Evolutionary conservation across 2,113 vertebrate species (phyloP), one percentile per base, ranked within the genome.

Genomic region (Blennius ocellaris): DNA sequence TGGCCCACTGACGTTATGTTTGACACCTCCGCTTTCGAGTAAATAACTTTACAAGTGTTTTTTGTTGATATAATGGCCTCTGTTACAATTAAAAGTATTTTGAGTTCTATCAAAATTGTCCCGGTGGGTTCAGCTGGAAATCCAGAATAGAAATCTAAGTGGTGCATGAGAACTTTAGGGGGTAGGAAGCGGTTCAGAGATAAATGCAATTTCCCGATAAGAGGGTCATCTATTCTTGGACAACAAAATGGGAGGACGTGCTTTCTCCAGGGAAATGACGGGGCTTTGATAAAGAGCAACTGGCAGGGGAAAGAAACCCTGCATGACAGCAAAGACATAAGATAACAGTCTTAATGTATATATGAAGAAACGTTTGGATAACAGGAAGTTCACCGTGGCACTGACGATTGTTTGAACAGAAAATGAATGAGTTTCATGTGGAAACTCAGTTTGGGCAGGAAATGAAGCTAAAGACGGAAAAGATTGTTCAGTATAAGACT

Each of bases 171-270:
- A 87, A 87, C 80, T 12, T 56, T 50, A 49, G 51, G 59, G 15
- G 56, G 15, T n/a, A 48, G 85, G 87, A 89, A 88, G 83, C 71
- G 79, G 78, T 84, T 82, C 44, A 78, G 69, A 80, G 62, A 65
- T 72, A 55, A 55, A 48, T 60, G 74, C 82, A 84, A 82, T 87
- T 86, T 81, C 47, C 7, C 86, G 89, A 90, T 90, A 92, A 90
- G 83, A 65, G 50, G 55, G 43, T 56, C 11, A 57, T 84, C 72
- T 89, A 81, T 85, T 87, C 79, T 58, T 63, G 73, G 79, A 74
- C 78, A 80, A 73, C 71, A 75, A 85, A 77, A 85, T 68, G 67
- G 78, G 85, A 85, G 65, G 69, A 86, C 73, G 65, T 57, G 72
- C 71, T 80, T 68, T 74, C 86, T 69, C 58, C 68, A 8, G 79